These are phyloP conservation scores for Zygaena filipendulae DNA, from an alignment of 2,888 invertebrate genomes.

Conservation along the genomic window DNA sequence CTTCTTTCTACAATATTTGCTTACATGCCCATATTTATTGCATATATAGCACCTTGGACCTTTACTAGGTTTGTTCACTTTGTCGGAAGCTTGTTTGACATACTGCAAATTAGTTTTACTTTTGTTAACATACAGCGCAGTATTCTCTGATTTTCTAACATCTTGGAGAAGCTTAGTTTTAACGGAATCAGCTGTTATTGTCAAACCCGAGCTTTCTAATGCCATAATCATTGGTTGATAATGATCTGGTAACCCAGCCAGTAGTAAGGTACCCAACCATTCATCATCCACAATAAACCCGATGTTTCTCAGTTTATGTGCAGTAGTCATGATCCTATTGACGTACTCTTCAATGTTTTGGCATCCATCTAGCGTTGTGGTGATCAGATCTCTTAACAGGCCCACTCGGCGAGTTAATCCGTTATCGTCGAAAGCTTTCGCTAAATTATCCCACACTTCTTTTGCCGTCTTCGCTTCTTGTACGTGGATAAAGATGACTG, in stretches of 20 bases:
- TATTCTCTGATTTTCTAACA: not conserved
- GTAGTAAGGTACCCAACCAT: constrained; percentile 17
- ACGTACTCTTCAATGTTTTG: constrained; percentile 16
- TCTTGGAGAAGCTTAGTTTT: constrained; percentile 6
- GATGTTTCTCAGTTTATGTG: constrained; percentile 18
- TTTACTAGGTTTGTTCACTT: no score
- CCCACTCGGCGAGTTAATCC: constrained; percentile 14
- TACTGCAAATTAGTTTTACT: no score
- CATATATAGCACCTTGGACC: constrained; percentile 1
- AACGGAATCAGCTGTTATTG: constrained; percentile 11
- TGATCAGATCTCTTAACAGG: constrained; percentile 16
- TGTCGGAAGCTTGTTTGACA: no score
- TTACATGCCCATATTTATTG: constrained; percentile 2
- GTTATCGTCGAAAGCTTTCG: constrained; percentile 16
- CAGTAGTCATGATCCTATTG: constrained; percentile 14
- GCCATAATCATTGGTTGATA: constrained; percentile 17
- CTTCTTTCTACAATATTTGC: constrained; percentile 1
- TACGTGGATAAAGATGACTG: constrained; percentile 15
- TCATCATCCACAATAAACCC: constrained; percentile 16
- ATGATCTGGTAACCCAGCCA: constrained; percentile 15
- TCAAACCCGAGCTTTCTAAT: constrained; percentile 11
- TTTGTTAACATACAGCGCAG: constrained; percentile 2
- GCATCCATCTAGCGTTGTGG: constrained; percentile 12
- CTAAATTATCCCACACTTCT: constrained; percentile 14
- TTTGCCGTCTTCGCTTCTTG: constrained; percentile 13